Base-by-base conservation (phyloP, 2,888 invertebrate genomes). In the Penaeus monodon region DNA sequence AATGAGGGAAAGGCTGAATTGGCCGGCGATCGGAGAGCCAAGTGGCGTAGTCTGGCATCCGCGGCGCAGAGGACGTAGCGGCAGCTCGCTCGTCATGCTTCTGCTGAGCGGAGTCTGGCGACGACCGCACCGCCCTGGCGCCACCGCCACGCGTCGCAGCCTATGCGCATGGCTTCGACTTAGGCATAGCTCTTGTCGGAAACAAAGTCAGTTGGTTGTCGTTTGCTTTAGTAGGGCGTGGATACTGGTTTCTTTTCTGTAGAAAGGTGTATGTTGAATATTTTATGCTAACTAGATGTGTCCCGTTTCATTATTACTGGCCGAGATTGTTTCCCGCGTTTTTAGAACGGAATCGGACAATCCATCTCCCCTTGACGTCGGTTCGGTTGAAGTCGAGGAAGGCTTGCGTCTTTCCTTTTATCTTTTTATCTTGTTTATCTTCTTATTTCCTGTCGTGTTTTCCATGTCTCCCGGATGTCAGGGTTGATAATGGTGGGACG, bases 391-490 rank as follows among this genome's bases (percentile, higher is more conserved):
- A 85, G 85, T 85, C 57, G 27, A 57, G 80, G 73, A 85, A 76
- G 76, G 85, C 74, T 85, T 70, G 84, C 79, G 84, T 78, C 70
- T 68, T 76, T 27, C 81, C 81, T 81, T 81, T 85, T 85, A 81
- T 85, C 85, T 74, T 64, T 76, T 38, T 85, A 85, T 85, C 85
- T 85, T 85, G 85, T 85, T 85, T 85, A 85, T 81, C 81, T 80
- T 85, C 85, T 74, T 85, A 81, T 85, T 85, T 85, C 85, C 85
- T 85, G 81, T 64, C 65, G n/a, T 65, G 74, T 64, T 74, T 74
- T 63, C 74, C n/a, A 66, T 76, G 65, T 81, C 66, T 49, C 78
- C 81, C 85, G 85, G 85, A 85, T 81, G 85, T 80, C 73, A 78
- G 64, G 27, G 27, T 63, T 78, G 79, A 63, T 65, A n/a, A 79